Percentiles rank a stretch among this genome's conserved stretches.
These are phyloP conservation scores for Drosophila yakuba DNA, from an alignment of 1,140 invertebrate species.

Conservation along the genomic window DNA sequence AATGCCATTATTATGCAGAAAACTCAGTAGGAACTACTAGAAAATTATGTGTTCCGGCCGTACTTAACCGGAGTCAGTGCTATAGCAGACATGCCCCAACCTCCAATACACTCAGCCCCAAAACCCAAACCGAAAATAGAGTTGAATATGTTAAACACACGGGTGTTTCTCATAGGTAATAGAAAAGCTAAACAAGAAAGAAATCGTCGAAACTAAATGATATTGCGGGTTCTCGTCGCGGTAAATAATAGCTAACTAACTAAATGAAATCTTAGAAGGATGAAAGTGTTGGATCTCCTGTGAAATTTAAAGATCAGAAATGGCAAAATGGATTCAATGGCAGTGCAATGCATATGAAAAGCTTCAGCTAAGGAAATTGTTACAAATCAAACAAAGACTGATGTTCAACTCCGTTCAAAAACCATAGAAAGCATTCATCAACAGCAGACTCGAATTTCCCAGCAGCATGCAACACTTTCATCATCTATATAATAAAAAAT, in stretches of 20 bases:
- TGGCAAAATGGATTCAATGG: conserved; percentile 13
- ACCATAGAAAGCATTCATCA: conserved; percentile 43
- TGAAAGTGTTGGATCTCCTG: conserved; percentile 58
- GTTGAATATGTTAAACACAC: conserved; percentile 26
- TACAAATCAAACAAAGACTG: conserved; percentile 59
- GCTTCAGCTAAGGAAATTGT: conserved; percentile 38
- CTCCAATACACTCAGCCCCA: conserved; percentile 33
- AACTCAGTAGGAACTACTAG: conserved; percentile 3
- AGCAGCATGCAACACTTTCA: conserved; percentile 54
- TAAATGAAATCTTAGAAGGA: conserved; percentile 20
- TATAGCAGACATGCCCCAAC: conserved; percentile 37
- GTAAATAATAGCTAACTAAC: conserved; percentile 38
- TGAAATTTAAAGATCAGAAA: conserved; percentile 40
- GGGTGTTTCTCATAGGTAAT: conserved; percentile 29
- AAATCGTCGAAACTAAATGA: conserved; percentile 50
- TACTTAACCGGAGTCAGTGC: conserved; percentile 67
- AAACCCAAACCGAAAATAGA: conserved; percentile 30
- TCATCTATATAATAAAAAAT: conserved; percentile 24
- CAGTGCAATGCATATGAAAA: conserved; percentile 7
- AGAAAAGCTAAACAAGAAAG: background rate
- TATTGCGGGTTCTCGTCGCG: conserved; percentile 64
- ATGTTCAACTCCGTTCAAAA: conserved; percentile 61
- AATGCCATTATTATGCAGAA: conserved; percentile 6
- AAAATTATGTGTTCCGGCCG: conserved; percentile 55
- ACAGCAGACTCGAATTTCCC: conserved; percentile 42